Percentiles rank a stretch among this genome's conserved stretches.
Evolutionary conservation across 2,888 invertebrate species (phyloP).

Genomic region (Lepidocyrtoides sp.): DNA sequence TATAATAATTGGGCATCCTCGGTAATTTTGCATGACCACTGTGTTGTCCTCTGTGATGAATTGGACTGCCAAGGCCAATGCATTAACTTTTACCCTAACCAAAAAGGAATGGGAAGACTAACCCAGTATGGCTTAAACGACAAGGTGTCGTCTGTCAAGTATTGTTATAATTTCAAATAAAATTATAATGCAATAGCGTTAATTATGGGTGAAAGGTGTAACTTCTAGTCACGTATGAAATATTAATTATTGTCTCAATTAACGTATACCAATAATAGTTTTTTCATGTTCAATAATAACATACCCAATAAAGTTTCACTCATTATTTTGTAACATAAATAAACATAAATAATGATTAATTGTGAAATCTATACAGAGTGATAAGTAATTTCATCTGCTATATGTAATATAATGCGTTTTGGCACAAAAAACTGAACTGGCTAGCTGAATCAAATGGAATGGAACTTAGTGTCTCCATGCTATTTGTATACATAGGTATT

Average conservation of each 20-base stretch:
- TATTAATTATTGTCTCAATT: neutral
- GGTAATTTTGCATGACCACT: conserved; percentile 62
- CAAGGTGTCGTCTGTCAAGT: conserved; percentile 74
- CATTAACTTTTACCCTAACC: conserved; percentile 51
- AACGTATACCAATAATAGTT: neutral
- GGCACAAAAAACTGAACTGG: too few species aligned
- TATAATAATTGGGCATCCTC: conserved; percentile 79
- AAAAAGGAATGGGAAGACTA: conserved; percentile 71
- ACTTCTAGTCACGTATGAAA: neutral
- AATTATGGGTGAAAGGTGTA: neutral
- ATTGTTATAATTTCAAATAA: conserved; percentile 68
- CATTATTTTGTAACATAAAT: neutral
- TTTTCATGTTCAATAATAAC: neutral
- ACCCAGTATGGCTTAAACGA: conserved; percentile 71
- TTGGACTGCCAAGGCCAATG: conserved; percentile 73
- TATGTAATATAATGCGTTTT: too few species aligned
- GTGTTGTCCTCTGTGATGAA: conserved; percentile 74
- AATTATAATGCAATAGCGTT: neutral
- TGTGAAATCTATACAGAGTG: too few species aligned
- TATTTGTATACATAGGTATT: too few species aligned
- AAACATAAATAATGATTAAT: too few species aligned
- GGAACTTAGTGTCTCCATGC: too few species aligned
- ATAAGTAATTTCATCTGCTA: too few species aligned
- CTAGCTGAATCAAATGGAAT: too few species aligned
- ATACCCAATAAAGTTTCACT: neutral